These are phyloP conservation scores for Dynastes maya DNA, from an alignment of 2,888 invertebrate species.

Conservation along the genomic window DNA sequence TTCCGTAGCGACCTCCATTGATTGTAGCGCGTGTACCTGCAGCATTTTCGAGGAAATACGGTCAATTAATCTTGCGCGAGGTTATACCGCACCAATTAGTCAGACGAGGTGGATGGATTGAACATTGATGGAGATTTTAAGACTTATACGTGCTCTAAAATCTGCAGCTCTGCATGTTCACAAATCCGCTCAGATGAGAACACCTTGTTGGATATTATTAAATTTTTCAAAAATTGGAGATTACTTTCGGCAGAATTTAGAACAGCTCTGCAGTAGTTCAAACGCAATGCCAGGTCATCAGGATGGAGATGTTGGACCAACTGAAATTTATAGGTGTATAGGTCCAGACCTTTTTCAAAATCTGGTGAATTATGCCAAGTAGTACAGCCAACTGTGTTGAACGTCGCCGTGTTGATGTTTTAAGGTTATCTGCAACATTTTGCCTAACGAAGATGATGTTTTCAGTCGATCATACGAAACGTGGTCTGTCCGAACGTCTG, in stretches of 20 bases:
- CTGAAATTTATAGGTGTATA: neutral
- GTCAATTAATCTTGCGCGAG: neutral
- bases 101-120: neutral
- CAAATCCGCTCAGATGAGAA: too few relatives aligned
- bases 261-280: conserved; percentile 4
- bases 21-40: neutral
- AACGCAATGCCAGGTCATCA: conserved; percentile 11
- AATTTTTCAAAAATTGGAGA: neutral
- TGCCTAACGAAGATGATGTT: neutral
- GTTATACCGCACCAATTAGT: conserved; percentile 1
- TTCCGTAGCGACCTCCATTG: neutral
- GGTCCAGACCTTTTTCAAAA: conserved; percentile 8
- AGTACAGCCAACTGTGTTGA: neutral
- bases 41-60: neutral
- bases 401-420: conserved; percentile 1
- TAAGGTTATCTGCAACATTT: neutral
- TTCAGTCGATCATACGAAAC: conserved; percentile 5
- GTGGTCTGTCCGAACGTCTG: neutral
- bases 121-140: neutral
- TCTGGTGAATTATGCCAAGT: neutral
- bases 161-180: neutral
- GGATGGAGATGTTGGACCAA: conserved; percentile 2
- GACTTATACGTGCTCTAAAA: neutral
- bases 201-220: too few relatives aligned
- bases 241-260: neutral